These are phyloP conservation scores for Cyaniris semiargus DNA, from an alignment of 2,888 invertebrate genomes.

Conservation along the genomic window DNA sequence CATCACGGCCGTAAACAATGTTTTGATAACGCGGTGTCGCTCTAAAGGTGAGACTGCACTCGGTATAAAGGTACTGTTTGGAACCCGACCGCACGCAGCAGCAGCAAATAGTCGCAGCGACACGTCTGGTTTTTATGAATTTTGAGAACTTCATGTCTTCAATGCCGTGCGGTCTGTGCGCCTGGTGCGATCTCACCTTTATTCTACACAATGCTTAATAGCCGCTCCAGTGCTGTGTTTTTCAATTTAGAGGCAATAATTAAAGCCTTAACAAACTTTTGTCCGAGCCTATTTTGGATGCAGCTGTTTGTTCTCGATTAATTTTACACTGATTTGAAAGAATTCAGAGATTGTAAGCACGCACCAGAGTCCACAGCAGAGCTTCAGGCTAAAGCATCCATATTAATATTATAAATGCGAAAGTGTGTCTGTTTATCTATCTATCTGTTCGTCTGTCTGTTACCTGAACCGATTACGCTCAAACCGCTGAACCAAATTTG, in stretches of 20 bases:
- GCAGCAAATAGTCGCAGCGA: no score
- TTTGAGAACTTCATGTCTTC: no score
- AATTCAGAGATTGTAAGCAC: not conserved
- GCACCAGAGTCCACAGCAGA: not conserved
- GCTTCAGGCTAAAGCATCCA: not conserved
- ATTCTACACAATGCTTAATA: conserved; percentile 1
- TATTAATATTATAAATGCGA: no score
- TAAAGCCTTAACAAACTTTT: not conserved
- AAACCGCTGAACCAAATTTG: no score
- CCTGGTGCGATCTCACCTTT: not conserved
- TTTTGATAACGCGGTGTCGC: conserved; percentile 23
- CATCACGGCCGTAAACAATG: conserved; percentile 12
- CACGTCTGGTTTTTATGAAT: no score
- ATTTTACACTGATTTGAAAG: not conserved
- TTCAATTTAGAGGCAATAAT: not conserved
- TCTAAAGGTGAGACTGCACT: not conserved
- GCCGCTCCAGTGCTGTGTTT: not conserved
- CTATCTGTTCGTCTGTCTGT: no score
- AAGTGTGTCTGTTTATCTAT: no score
- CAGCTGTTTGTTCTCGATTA: not conserved
- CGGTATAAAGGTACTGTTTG: no score
- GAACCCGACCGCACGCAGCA: no score
- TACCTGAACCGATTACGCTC: no score
- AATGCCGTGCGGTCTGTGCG: not conserved
- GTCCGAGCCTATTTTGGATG: not conserved